phyloP scores from a whole-genome alignment of 2,888 invertebrate species.

The Escarpia spicata region DNA sequence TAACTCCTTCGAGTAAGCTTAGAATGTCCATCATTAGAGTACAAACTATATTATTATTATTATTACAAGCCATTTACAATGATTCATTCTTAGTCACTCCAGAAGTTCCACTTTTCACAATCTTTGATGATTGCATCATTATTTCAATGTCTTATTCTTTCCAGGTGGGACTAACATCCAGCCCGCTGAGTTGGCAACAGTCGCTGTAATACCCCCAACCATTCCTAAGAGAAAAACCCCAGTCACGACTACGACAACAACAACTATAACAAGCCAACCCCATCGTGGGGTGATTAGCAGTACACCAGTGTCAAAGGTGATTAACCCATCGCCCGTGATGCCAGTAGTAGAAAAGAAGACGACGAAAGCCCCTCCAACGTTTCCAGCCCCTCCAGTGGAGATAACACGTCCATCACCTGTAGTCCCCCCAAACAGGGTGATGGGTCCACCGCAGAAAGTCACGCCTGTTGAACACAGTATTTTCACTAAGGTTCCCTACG shows the following conservation, averaged over 20 bases:
- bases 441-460: not conserved
- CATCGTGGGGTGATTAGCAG: not conserved
- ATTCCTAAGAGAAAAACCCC: not conserved
- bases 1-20: too few species aligned
- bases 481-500: not conserved
- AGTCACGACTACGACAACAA: not conserved
- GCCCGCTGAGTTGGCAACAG: not conserved
- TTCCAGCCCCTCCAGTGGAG: not conserved
- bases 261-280: not conserved
- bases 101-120: not conserved
- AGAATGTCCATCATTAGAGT: not conserved
- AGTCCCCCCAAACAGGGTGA: not conserved
- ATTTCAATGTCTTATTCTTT: not conserved
- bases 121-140: not conserved
- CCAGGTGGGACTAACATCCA: not conserved
- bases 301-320: not conserved
- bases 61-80: not conserved
- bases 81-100: not conserved
- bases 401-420: not conserved
- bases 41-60: not conserved
- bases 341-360: not conserved
- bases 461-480: not conserved
- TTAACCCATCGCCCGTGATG: not conserved
- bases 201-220: not conserved
- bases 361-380: not conserved